Evolutionary conservation across 2,888 invertebrate genomes (phyloP).

Genomic region (Rhagophthalmus giganteus): DNA sequence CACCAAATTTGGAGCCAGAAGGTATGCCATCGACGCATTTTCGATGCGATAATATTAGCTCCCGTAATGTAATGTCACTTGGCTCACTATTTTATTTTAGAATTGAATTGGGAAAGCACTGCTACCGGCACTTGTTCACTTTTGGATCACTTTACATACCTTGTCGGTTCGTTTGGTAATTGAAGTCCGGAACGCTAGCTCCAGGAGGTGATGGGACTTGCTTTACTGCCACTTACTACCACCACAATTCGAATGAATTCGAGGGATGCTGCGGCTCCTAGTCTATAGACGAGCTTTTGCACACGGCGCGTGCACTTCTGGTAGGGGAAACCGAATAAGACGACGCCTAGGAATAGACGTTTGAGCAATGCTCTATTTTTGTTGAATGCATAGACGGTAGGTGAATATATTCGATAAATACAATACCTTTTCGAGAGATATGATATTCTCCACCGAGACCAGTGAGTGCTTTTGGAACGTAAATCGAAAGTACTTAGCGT

Average conservation of each 20-base stretch:
- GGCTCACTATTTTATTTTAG: no score
- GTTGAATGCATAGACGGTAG: conserved; percentile 54
- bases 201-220: conserved; percentile 44
- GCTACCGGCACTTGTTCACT: conserved; percentile 17
- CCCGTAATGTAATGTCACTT: no score
- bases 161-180: conserved; percentile 54
- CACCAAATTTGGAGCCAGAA: conserved; percentile 38
- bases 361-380: conserved; percentile 60
- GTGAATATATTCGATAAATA: conserved; percentile 52
- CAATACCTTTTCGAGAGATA: conserved; percentile 53
- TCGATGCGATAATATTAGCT: no score
- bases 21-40: no score
- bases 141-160: conserved; percentile 46
- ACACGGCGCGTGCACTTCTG: conserved; percentile 58
- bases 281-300: conserved; percentile 64
- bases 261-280: conserved; percentile 58
- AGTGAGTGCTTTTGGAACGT: no score
- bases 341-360: conserved; percentile 55
- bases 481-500: no score
- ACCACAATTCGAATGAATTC: conserved; percentile 64
- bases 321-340: conserved; percentile 34
- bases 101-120: no score
- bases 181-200: conserved; percentile 45
- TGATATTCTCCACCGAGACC: no score
- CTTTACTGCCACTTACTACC: conserved; percentile 62